A percentile compares a stretch with the other conserved stretches of the same genome.
phyloP scores from a whole-genome alignment of 2,113 vertebrate genomes.

The Atlantisia rogersi region DNA sequence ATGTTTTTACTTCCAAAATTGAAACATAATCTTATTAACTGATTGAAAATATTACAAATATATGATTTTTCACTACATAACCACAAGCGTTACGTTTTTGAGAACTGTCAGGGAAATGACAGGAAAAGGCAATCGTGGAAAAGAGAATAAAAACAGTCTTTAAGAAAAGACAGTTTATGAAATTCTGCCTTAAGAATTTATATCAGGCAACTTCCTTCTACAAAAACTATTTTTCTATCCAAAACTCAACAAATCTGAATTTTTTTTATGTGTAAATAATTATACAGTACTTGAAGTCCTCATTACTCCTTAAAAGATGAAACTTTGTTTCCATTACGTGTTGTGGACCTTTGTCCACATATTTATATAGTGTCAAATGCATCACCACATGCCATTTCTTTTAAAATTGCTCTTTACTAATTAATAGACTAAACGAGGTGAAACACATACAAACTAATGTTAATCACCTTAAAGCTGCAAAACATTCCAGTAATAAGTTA shows the following conservation, averaged over 20 bases:
- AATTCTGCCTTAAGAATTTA: background rate
- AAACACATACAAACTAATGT: background rate
- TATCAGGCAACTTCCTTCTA: background rate
- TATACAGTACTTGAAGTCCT: background rate
- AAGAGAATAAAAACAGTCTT: background rate
- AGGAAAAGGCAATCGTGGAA: background rate
- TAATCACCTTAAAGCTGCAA: background rate
- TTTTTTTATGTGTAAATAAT: background rate
- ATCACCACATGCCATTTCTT: background rate
- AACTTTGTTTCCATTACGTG: background rate
- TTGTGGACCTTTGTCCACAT: background rate
- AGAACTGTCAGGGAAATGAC: background rate
- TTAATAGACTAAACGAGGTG: background rate
- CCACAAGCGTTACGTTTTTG: background rate
- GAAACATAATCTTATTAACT: background rate
- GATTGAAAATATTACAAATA: background rate
- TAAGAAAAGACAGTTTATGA: background rate
- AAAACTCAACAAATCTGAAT: background rate
- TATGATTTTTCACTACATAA: background rate
- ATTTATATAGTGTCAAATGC: background rate
- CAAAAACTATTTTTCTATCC: background rate
- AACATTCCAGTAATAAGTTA: background rate
- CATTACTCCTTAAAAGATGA: background rate
- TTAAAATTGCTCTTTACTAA: background rate
- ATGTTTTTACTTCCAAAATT: background rate